Conservation (phyloP, 2,113 vertebrate species). For the Carassius carassius region DNA sequence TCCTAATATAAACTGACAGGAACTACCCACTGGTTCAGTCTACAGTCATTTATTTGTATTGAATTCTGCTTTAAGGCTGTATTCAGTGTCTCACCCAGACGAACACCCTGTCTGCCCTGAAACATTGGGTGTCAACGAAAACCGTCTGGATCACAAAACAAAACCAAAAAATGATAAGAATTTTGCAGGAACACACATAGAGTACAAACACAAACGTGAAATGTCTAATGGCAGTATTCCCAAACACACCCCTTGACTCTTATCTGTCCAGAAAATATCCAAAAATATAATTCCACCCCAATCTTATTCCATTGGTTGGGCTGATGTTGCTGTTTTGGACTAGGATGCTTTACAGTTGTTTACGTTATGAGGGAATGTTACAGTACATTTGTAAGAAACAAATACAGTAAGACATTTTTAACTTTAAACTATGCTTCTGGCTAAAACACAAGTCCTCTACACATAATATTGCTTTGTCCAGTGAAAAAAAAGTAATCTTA, state of each 20-base stretch:
- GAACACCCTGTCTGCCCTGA: conserved; percentile 18
- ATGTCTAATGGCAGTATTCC: not conserved
- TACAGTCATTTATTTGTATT: not conserved
- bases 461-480: too few relatives aligned
- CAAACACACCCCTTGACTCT: not conserved
- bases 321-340: not conserved
- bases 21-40: not conserved
- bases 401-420: too few relatives aligned
- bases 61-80: not conserved
- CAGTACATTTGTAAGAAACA: too few relatives aligned
- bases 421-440: too few relatives aligned
- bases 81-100: not conserved
- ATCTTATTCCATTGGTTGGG: not conserved
- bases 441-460: too few relatives aligned
- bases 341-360: not conserved
- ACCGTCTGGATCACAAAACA: not conserved
- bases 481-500: too few relatives aligned
- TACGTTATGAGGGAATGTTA: not conserved
- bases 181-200: not conserved
- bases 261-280: not conserved
- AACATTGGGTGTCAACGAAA: conserved; percentile 30
- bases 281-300: not conserved
- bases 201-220: not conserved
- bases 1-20: not conserved
- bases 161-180: not conserved